Evolutionary conservation across 2,113 vertebrate genomes (phyloP).

Genomic region (Oriolus oriolus): DNA sequence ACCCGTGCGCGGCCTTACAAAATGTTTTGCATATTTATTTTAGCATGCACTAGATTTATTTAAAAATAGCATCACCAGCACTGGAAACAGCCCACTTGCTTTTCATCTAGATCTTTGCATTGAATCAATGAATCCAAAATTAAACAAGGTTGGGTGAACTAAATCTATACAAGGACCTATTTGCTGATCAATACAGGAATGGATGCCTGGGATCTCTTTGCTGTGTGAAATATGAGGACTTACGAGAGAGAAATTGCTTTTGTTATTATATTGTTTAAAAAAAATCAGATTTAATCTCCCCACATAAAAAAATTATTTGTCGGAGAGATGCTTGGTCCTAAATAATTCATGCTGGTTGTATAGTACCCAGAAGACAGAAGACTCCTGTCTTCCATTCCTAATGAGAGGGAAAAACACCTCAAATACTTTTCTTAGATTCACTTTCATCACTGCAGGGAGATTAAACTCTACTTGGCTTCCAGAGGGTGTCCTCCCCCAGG

Average conservation of each 20-base stretch:
- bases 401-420: constrained; percentile 10
- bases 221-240: not conserved
- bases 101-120: constrained; percentile 49
- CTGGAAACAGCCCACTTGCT: constrained; percentile 57
- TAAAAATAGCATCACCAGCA: constrained; percentile 62
- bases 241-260: not conserved
- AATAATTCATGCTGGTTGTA: constrained; percentile 62
- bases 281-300: constrained; percentile 8
- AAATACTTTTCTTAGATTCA: not conserved
- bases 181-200: constrained; percentile 16
- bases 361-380: constrained; percentile 32
- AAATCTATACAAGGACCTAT: constrained; percentile 13
- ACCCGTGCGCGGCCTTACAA: constrained; percentile 6
- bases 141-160: constrained; percentile 58
- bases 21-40: constrained; percentile 65
- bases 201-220: not conserved
- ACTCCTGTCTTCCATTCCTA: constrained; percentile 27
- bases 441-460: not conserved
- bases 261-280: not conserved
- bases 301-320: constrained; percentile 12
- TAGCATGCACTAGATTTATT: constrained; percentile 51
- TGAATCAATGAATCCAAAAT: constrained; percentile 65
- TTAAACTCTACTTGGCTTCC: not conserved
- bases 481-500: not conserved
- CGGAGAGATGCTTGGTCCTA: constrained; percentile 5